Evolutionary conservation across 2,113 vertebrate species (phyloP).

Genomic region (Nestor notabilis): DNA sequence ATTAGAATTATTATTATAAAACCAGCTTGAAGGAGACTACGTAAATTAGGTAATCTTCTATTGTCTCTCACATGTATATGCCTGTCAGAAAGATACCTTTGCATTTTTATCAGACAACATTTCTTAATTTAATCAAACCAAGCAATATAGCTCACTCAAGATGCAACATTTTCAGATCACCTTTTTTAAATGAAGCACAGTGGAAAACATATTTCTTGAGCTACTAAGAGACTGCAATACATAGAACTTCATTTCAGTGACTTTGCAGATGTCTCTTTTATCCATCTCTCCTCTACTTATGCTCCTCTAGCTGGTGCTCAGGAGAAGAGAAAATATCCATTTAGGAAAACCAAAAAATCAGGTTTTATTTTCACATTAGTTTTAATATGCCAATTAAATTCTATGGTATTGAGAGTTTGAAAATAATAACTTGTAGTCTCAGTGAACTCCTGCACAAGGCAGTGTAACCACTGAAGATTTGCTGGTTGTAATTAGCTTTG

Average conservation of each 20-base stretch:
- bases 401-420: neutral
- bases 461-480: conserved; percentile 13
- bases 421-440: conserved; percentile 42
- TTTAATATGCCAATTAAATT: conserved; percentile 40
- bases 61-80: neutral
- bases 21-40: neutral
- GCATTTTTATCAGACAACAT: neutral
- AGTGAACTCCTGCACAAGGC: conserved; percentile 9
- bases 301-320: neutral
- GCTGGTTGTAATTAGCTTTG: conserved; percentile 32
- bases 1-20: conserved; percentile 16
- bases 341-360: neutral
- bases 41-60: neutral
- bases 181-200: neutral
- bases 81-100: conserved; percentile 9
- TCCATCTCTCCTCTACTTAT: neutral
- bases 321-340: neutral
- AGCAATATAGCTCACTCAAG: neutral
- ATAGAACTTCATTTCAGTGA: neutral
- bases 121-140: conserved; percentile 50
- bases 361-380: neutral
- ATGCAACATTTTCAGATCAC: neutral
- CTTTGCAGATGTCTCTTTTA: neutral
- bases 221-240: neutral
- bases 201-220: neutral